These are phyloP conservation scores for Ictidomys tridecemlineatus DNA, from an alignment of 2,113 vertebrate genomes.

Conservation along the genomic window DNA sequence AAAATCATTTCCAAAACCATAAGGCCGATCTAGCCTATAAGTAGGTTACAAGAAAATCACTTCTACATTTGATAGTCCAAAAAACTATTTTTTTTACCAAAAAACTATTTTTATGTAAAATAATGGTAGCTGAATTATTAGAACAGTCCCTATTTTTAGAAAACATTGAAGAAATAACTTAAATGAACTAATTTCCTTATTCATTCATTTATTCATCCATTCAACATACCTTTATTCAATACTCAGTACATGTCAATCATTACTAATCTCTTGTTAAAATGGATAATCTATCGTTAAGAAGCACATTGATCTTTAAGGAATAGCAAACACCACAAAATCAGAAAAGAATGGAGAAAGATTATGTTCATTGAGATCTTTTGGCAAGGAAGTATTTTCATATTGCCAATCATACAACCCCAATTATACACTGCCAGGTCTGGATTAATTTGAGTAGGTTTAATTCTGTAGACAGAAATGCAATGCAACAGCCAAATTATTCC, in stretches of 20 bases:
- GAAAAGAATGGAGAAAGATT: background rate
- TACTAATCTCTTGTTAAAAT: background rate
- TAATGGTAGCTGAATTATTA: background rate
- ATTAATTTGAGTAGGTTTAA: background rate
- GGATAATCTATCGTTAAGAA: background rate
- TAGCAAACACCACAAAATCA: background rate
- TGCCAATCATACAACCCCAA: background rate
- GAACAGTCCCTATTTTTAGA: background rate
- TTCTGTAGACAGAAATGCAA: background rate
- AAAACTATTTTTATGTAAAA: background rate
- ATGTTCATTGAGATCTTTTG: background rate
- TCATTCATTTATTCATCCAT: background rate
- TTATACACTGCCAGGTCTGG: background rate
- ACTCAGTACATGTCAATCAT: background rate
- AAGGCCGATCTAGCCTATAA: background rate
- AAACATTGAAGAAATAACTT: background rate
- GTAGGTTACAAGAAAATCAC: background rate
- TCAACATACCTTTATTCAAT: background rate
- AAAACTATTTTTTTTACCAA: background rate
- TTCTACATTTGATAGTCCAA: background rate
- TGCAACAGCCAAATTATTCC: background rate
- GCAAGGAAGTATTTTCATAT: background rate
- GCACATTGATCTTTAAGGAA: background rate
- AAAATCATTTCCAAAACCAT: background rate
- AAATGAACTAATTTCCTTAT: background rate